A percentile compares a stretch with the other conserved stretches of the same genome.
Conservation (phyloP, 2,797 vertebrate genomes). For the Meda fulgida region DNA sequence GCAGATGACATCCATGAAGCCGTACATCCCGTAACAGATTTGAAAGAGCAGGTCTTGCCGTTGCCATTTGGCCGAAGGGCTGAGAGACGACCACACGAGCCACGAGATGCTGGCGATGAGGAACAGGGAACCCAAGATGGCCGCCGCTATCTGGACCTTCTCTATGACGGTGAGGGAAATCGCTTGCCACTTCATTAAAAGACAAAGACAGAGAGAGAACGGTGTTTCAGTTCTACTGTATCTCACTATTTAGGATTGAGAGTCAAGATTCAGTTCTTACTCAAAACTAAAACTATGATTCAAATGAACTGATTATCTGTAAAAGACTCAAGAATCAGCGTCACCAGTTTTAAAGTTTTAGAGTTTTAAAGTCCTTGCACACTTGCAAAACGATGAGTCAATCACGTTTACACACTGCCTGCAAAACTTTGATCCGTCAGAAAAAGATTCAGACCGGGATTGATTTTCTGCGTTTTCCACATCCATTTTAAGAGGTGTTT, state of each 20-base stretch:
- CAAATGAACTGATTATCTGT: background rate
- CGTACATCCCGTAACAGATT: conserved; percentile 99
- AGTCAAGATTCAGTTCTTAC: background rate
- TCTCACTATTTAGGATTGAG: too few species aligned
- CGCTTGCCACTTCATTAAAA: conserved; percentile 90
- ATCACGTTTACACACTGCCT: too few species aligned
- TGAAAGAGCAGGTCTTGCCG: conserved; percentile 99
- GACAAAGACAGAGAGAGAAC: conserved; percentile 12
- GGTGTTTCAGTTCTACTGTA: background rate
- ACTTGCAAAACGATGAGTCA: too few species aligned
- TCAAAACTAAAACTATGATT: background rate
- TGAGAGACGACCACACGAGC: conserved; percentile 99
- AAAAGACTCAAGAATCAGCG: background rate
- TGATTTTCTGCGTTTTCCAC: too few species aligned
- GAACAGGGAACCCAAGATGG: conserved; percentile 97
- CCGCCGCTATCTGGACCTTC: conserved; percentile 98
- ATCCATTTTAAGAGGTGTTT: too few species aligned
- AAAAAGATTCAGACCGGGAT: too few species aligned
- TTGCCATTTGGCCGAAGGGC: conserved; percentile 98
- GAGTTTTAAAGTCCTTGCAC: too few species aligned
- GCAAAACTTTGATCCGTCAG: too few species aligned
- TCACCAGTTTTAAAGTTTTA: too few species aligned
- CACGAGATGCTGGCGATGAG: conserved; percentile 99
- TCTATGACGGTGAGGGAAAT: conserved; percentile 99
- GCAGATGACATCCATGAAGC: conserved; percentile 99